Percentiles rank a stretch among this genome's conserved stretches.
These are phyloP conservation scores for Pyrrhosoma nymphula DNA, from an alignment of 2,888 invertebrate species.

Conservation along the genomic window DNA sequence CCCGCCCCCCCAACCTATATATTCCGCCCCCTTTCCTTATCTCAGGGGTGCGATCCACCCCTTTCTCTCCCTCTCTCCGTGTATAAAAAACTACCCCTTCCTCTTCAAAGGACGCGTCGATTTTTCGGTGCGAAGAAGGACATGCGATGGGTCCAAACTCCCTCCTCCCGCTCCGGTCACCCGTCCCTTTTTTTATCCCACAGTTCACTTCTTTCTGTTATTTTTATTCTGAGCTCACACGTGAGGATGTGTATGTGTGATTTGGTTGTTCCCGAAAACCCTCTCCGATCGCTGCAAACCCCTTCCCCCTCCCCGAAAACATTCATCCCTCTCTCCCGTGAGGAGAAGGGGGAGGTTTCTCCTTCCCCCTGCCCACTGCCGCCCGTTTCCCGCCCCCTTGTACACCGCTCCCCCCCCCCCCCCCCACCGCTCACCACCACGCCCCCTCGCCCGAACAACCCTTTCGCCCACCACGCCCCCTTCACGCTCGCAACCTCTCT, in stretches of 20 bases:
- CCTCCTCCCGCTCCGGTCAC: background rate
- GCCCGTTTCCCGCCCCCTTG: background rate
- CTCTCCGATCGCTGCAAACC: background rate
- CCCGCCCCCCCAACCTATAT: conserved; percentile 17
- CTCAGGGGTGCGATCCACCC: conserved; percentile 4
- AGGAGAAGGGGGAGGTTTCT: background rate
- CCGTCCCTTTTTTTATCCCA: background rate
- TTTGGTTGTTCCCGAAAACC: background rate
- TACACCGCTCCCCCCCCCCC: background rate
- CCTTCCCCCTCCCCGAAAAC: background rate
- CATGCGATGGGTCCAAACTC: conserved; percentile 31
- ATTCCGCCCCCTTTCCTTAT: background rate
- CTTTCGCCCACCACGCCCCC: background rate
- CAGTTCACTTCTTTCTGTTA: background rate
- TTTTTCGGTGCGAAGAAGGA: conserved; percentile 46
- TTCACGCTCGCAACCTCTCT: no score
- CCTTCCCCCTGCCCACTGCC: background rate
- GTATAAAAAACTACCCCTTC: background rate
- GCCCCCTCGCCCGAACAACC: background rate
- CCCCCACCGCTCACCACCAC: background rate
- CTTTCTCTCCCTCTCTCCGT: background rate
- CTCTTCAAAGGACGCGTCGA: conserved; percentile 59
- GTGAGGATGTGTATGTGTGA: background rate
- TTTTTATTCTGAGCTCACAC: background rate
- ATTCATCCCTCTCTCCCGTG: background rate